Base-by-base conservation (phyloP, 2,113 vertebrate genomes). In the Merops nubicus region DNA sequence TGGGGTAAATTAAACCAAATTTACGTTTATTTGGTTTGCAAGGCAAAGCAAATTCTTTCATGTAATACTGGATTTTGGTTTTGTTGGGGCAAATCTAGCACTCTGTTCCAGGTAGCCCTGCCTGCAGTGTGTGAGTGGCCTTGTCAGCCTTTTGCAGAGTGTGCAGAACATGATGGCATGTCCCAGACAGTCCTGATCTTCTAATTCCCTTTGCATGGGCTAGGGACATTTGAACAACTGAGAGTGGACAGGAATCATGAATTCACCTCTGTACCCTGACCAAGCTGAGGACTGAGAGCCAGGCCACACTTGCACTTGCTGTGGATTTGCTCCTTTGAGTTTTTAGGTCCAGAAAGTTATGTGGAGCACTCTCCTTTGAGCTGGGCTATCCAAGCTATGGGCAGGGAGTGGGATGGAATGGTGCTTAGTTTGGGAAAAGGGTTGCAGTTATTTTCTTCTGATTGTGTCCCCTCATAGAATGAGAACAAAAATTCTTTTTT, bases 231-330 rank as follows among this genome's bases (percentile, higher is more conserved):
- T 21, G 65, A 94, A 43, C 33, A 54, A 3, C 0, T 64, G 26
- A 33, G 59, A 34, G 31, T 54, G 47, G 25, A 59, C 25, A 67
- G 88, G 51, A 88, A 4, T 36, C 3, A 0, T 20, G 33, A 18
- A 63, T 51, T 82, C 31, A 17, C 26, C 26, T 59, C 56, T 34
- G 0, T 40, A 1, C 0, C 0, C 38, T 67, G 28, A 33, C 17
- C 11, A 33, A 18, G n/a, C 22, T 82, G 87, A 82, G 69, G 23
- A 13, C 29, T 0, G 2, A 69, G 53, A 89, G 45, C 29, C 40
- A 38, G 23, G 8, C 56, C 26, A 15, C 38, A 3, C 9, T 56
- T 47, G 26, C 50, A 22, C 8, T 31, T 0, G 3, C 62, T 79
- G 47, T 5, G 18, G 33, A 16, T 88, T 81, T 85, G 23, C 33